Conservation (phyloP, 2,113 vertebrate species). For the Mesoclemmys tuberculata region DNA sequence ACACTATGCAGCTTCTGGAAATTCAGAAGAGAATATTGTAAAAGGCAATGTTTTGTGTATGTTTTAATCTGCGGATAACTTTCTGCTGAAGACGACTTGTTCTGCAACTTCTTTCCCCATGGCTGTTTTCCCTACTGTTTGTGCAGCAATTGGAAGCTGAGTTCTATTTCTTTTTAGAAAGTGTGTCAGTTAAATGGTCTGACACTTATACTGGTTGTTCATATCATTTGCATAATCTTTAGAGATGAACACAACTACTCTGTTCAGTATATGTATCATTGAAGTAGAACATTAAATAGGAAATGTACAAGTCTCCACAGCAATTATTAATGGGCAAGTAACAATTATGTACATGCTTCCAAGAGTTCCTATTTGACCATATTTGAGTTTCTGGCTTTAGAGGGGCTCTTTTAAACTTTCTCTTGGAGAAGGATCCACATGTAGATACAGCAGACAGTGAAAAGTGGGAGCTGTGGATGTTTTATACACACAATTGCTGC, state of each 20-base stretch:
- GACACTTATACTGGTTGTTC: not conserved
- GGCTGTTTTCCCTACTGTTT: not conserved
- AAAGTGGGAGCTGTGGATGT: not conserved
- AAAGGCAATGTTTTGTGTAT: not conserved
- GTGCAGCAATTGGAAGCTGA: not conserved
- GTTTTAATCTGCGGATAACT: not conserved
- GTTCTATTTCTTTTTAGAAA: not conserved
- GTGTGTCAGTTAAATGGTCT: not conserved
- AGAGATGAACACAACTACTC: not conserved
- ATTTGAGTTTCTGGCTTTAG: not conserved
- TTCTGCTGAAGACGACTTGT: not conserved
- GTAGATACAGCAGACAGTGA: not conserved
- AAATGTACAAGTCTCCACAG: not conserved
- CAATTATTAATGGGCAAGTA: not conserved
- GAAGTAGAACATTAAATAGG: not conserved
- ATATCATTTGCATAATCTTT: not conserved
- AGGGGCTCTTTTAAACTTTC: not conserved
- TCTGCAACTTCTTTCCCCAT: not conserved
- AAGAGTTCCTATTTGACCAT: not conserved
- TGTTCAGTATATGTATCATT: not conserved
- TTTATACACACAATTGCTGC: rapidly evolving
- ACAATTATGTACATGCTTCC: not conserved
- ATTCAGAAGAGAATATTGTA: not conserved
- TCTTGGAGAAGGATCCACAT: not conserved
- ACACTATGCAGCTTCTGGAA: not conserved